Evolutionary conservation across 2,888 invertebrate genomes (phyloP), one percentile per base, ranked within the genome.

Genomic region (Prenolepis imparis): DNA sequence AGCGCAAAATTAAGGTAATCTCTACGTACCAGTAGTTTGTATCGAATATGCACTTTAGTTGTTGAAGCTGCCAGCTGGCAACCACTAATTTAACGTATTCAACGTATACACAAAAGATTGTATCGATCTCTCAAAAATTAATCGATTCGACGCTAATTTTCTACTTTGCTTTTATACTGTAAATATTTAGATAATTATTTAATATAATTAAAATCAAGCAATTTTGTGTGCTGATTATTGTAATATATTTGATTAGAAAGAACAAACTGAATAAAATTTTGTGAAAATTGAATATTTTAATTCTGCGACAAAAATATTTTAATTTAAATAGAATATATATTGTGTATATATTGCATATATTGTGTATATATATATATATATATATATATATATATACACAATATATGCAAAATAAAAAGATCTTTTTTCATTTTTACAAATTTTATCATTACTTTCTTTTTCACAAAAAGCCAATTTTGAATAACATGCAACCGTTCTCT

Each of bases 1-100:
- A 67, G 52, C 24, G 55, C 61, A 84, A 87, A 90, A 91, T 91
- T 90, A 89, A 88, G 86, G 83, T 87, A 86, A 90, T 90, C 88
- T 87, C 75, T 84, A 74, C 73, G 61, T 82, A 85, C 72, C 70
- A 74, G 88, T 87, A 90, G 87, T 90, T 90, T 87, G 74, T 87
- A 68, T 78, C 82, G 73, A 90, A 83, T 83, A 82, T 85, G 85
- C 82, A 80, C 82, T 78, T 64, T 63, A 70, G 74, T 84, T 85
- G 83, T 83, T 83, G 77, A 86, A 85, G 85, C 77, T 85, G 88
- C 84, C 86, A 86, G 78, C 77, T 84, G 68, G 83, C 66, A 86
- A 84, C 66, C 64, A 24, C 68, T 41, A 21, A 48, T 68, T 88
- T 90, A 90, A 90, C 87, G 85, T 80, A 91, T 91, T 91, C 82